Percentiles rank a stretch among this genome's conserved stretches.
phyloP scores from a whole-genome alignment of 2,888 invertebrate genomes.

The Melanostoma mellinum region DNA sequence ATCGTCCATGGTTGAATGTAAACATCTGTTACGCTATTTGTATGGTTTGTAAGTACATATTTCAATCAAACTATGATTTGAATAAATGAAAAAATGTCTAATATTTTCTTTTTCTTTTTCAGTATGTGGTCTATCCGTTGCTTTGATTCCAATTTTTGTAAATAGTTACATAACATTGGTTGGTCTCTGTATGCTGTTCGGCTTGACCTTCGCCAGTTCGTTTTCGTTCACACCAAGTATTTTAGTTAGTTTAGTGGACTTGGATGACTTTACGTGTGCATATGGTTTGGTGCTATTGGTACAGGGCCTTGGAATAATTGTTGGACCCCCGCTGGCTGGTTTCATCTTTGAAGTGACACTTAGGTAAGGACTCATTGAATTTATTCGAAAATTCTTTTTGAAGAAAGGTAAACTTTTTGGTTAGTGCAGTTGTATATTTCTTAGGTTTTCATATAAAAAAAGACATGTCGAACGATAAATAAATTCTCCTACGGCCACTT shows the following conservation, averaged over 20 bases:
- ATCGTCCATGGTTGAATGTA: constrained; percentile 91
- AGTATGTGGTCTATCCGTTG: constrained; percentile 81
- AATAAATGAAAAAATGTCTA: background rate
- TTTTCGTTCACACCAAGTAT: constrained; percentile 96
- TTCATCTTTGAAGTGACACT: constrained; percentile 79
- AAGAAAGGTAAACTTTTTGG: too few species aligned
- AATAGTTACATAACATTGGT: constrained; percentile 77
- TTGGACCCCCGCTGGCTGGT: constrained; percentile 96
- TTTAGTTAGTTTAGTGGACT: constrained; percentile 92
- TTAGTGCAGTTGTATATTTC: too few species aligned
- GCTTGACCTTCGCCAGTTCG: constrained; percentile 94
- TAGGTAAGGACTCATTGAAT: constrained; percentile 74
- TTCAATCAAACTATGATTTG: background rate
- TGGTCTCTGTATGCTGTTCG: constrained; percentile 86
- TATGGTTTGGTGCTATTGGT: constrained; percentile 94
- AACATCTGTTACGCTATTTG: constrained; percentile 92
- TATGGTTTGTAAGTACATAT: constrained; percentile 83
- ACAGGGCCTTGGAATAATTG: constrained; percentile 95
- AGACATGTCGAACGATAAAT: too few species aligned
- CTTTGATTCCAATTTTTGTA: constrained; percentile 79
- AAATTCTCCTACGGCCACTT: too few species aligned
- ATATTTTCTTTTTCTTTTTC: constrained; percentile 8
- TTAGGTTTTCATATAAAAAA: too few species aligned
- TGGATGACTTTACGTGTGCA: constrained; percentile 95
- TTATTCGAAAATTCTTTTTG: background rate